Conservation (phyloP, 2,888 invertebrate genomes). For the Caradrina kadenii region DNA sequence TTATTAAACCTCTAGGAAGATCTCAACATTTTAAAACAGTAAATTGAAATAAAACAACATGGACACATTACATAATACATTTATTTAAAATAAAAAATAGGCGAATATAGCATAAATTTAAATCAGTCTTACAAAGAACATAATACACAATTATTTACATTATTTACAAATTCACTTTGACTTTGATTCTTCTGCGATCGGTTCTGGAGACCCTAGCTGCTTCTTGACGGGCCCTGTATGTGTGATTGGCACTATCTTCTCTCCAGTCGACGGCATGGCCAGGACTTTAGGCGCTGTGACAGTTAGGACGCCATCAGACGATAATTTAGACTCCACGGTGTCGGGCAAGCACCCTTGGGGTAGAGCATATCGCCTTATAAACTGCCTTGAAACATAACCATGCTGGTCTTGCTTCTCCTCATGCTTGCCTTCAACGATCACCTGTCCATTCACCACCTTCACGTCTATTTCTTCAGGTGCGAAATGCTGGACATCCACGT, state of each 20-base stretch:
- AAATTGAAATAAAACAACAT: slow-evolving; percentile 18
- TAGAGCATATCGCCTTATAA: slow-evolving; percentile 93
- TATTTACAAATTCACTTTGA: slow-evolving; percentile 42
- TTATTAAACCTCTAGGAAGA: background rate
- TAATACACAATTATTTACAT: slow-evolving; percentile 41
- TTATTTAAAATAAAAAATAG: slow-evolving; percentile 54
- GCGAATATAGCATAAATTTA: slow-evolving; percentile 50
- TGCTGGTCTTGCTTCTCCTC: slow-evolving; percentile 94
- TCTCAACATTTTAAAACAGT: background rate
- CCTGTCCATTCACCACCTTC: slow-evolving; percentile 92
- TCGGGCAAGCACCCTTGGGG: slow-evolving; percentile 94
- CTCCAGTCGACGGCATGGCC: slow-evolving; percentile 83
- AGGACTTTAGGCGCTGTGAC: slow-evolving; percentile 92
- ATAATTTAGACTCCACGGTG: slow-evolving; percentile 93
- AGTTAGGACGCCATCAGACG: slow-evolving; percentile 94
- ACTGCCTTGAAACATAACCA: slow-evolving; percentile 93
- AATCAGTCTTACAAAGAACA: slow-evolving; percentile 75
- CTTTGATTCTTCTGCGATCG: slow-evolving; percentile 22
- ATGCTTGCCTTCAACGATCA: slow-evolving; percentile 94
- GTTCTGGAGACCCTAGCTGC: slow-evolving; percentile 65
- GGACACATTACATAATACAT: background rate
- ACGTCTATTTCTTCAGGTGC: slow-evolving; percentile 94
- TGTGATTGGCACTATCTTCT: slow-evolving; percentile 91
- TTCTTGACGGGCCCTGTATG: slow-evolving; percentile 90
- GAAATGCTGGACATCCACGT: slow-evolving; percentile 94